phyloP scores from a whole-genome alignment of 2,888 invertebrate genomes.

The Metalampra italica region DNA sequence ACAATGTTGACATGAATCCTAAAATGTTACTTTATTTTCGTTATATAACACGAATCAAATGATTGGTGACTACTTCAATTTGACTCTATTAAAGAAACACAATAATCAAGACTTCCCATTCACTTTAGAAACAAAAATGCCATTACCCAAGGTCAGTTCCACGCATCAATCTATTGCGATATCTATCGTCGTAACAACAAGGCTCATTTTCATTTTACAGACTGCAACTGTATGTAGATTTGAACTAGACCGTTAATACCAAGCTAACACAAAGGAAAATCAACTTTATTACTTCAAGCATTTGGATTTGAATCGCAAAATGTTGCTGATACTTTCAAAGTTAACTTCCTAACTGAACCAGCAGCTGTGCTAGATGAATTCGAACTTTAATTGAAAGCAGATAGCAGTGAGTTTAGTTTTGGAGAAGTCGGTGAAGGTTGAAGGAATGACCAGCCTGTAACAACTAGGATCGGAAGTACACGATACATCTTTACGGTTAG shows the following conservation, averaged over 20 bases:
- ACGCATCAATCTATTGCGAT: conserved; percentile 2
- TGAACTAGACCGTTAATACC: not conserved
- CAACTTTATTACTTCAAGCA: conserved; percentile 1
- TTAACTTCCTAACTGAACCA: conserved; percentile 5
- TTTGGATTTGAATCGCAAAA: conserved; percentile 6
- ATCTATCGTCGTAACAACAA: conserved; percentile 11
- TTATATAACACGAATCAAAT: not conserved
- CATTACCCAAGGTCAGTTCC: conserved; percentile 20
- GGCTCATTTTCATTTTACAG: conserved; percentile 11
- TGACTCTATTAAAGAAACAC: conserved; percentile 12
- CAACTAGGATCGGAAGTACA: conserved; percentile 21
- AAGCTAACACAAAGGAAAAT: not conserved
- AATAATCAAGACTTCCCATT: conserved; percentile 17
- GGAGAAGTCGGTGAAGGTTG: conserved; percentile 19
- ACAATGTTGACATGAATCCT: too few species aligned
- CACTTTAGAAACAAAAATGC: conserved; percentile 21
- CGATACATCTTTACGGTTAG: conserved; percentile 22
- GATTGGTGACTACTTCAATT: not conserved
- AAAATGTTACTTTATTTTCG: too few species aligned
- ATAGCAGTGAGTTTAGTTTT: conserved; percentile 4
- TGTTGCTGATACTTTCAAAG: conserved; percentile 17
- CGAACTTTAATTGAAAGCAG: not conserved
- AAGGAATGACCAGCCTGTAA: conserved; percentile 21
- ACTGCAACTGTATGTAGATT: not conserved
- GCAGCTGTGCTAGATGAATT: not conserved